Evolutionary conservation across 2,797 vertebrate genomes (phyloP), one percentile per base, ranked within the genome.

Genomic region (Carcharodon carcharias): DNA sequence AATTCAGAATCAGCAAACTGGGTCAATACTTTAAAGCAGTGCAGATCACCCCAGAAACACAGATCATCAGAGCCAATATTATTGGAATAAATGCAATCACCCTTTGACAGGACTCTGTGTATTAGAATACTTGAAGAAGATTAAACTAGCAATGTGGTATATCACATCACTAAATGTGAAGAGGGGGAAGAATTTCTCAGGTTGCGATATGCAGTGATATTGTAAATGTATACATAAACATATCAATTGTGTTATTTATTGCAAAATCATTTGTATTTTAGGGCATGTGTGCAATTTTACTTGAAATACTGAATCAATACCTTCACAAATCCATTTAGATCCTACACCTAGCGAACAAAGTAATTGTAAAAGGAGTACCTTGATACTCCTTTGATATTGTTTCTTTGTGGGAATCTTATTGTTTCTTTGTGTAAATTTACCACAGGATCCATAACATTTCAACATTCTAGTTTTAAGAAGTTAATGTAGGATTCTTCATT

Each of bases 221-320:
- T 92, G 58, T n/a, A 61, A 63, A 92, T n/a, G n/a, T 56, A 12
- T 63, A 35, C 58, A 93, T 93, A 92, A 61, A 92, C 7, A 26
- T 63, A 35, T 16, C 63, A 61, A n/a, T 11, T 16, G 14, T 80
- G 58, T 9, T 18, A 11, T 18, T 63, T 92, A 63, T 63, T 21
- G n/a, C 63, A 12, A 63, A 92, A 92, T 92, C 14, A 92, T 63
- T 35, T 92, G 54, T n/a, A 16, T 92, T 92, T 92, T 92, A n/a
- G 56, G 4, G 31, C 54, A 35, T 4, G 9, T 58, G 3, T 63
- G 31, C 31, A n/a, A n/a, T n/a, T n/a, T 91, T 61, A 28, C 0
- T 61, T 63, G 54, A n/a, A 91, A 89, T 58, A 14, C 31, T 61
- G 56, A 56, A 5, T 63, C 31, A 89, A 89, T 14, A 61, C 58